Evolutionary conservation across 1,140 invertebrate genomes (phyloP), one percentile per base, ranked within the genome.

Genomic region (Trachymyrmex septentrionalis): DNA sequence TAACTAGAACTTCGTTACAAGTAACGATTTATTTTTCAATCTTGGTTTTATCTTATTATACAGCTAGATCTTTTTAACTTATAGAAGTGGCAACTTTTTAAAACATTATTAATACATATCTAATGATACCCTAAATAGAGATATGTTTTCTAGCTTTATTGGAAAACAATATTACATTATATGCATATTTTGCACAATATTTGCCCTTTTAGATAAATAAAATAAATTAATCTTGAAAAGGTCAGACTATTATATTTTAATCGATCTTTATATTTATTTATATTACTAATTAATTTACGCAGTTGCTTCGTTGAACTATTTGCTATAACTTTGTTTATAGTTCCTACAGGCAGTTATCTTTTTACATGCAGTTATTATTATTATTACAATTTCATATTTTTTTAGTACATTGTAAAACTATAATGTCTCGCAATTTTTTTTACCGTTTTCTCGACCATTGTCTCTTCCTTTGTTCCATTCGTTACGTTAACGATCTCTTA

Each of bases 401-500:
- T 69, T 81, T 57, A 44, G n/a, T 27, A 14, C 21, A 80, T 77
- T 57, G 21, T 30, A 38, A 71, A 72, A 67, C 71, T 48, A 38
- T 76, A 38, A 27, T 38, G 34, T 0, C 21, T 16, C 53, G 38
- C 24, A 50, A 63, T 59, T 63, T 50, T 86, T 48, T 77, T 16
- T 34, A 71, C 30, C 34, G 21, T 78, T 71, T 81, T 55, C 21
- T 24, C 21, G 44, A 7, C 50, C 50, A 61, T 61, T 86, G 81
- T 73, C 24, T 48, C 19, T 38, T 57, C 69, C 57, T 71, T 66
- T 61, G 50, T 61, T 30, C 67, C 66, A 38, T 69, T 86, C 66
- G 30, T 64, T 71, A 61, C 86, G 78, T 87, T 85, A 87, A 90
- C 75, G 89, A 90, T 90, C 88, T 89, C 87, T 87, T 87, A 63